These are phyloP conservation scores for Cynodonichthys magdalenae DNA, from an alignment of 2,797 vertebrate species.

Conservation along the genomic window DNA sequence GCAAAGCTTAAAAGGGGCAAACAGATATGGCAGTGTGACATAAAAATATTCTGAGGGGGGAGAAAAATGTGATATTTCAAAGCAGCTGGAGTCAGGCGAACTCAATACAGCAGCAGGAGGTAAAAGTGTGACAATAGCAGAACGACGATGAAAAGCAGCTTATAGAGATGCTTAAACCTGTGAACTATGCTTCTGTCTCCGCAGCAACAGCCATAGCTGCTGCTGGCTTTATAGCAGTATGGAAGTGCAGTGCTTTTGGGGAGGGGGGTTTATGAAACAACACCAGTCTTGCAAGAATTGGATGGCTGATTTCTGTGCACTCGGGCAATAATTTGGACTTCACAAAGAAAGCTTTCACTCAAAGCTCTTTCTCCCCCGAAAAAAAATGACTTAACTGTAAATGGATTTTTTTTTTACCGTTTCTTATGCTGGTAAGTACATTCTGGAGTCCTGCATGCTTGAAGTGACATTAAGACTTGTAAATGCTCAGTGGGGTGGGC, in stretches of 20 bases:
- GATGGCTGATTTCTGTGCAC: constrained; percentile 23
- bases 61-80: constrained; percentile 36
- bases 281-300: constrained; percentile 15
- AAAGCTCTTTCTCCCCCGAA: constrained; percentile 2
- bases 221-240: constrained; percentile 25
- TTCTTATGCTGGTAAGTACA: constrained; percentile 36
- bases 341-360: constrained; percentile 7
- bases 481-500: constrained; percentile 52
- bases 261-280: constrained; percentile 21
- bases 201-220: constrained; percentile 15
- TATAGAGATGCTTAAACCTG: constrained; percentile 52
- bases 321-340: constrained; percentile 21
- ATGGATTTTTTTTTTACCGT: background rate
- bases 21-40: constrained; percentile 47
- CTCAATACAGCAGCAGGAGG: constrained; percentile 53
- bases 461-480: constrained; percentile 58
- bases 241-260: constrained; percentile 15
- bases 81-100: constrained; percentile 53
- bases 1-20: constrained; percentile 38
- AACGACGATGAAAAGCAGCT: constrained; percentile 52
- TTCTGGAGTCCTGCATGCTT: constrained; percentile 44
- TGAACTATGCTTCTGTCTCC: constrained; percentile 39
- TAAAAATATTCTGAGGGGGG: constrained; percentile 25
- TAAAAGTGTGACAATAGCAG: constrained; percentile 58
- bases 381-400: background rate